These are phyloP conservation scores for Sinhomidia bicolor DNA, from an alignment of 2,888 invertebrate species.

Conservation along the genomic window DNA sequence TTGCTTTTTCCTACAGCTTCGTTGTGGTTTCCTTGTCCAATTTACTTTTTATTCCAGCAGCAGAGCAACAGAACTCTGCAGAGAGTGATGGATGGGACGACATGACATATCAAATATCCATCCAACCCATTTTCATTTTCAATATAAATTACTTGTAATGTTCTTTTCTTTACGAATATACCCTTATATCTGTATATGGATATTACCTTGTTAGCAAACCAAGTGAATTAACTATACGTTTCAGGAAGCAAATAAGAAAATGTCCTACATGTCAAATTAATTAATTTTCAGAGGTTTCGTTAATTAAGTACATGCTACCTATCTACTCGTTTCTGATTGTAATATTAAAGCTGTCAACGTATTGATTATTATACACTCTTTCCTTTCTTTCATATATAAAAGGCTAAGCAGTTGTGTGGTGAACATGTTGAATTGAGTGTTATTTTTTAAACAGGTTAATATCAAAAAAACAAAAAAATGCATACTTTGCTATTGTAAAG, in stretches of 20 bases:
- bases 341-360: not conserved
- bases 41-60: slow-evolving; percentile 1
- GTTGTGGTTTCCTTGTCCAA: slow-evolving; percentile 20
- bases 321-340: not conserved
- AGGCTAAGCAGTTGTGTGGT: too few relatives aligned
- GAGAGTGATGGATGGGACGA: not conserved
- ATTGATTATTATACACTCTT: too few relatives aligned
- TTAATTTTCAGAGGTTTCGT: slow-evolving; percentile 25
- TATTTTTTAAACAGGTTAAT: too few relatives aligned
- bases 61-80: too few relatives aligned
- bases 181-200: too few relatives aligned
- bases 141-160: not conserved
- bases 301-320: not conserved
- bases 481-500: too few relatives aligned
- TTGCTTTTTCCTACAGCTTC: slow-evolving; percentile 24
- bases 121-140: not conserved
- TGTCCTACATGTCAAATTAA: slow-evolving; percentile 16
- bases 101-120: not conserved
- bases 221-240: not conserved
- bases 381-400: too few relatives aligned
- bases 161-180: not conserved
- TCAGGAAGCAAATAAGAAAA: slow-evolving; percentile 4
- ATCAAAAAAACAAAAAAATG: too few relatives aligned
- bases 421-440: too few relatives aligned
- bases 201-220: too few relatives aligned